Conservation (phyloP, 2,797 vertebrate genomes). For the Podarcis siculus region DNA sequence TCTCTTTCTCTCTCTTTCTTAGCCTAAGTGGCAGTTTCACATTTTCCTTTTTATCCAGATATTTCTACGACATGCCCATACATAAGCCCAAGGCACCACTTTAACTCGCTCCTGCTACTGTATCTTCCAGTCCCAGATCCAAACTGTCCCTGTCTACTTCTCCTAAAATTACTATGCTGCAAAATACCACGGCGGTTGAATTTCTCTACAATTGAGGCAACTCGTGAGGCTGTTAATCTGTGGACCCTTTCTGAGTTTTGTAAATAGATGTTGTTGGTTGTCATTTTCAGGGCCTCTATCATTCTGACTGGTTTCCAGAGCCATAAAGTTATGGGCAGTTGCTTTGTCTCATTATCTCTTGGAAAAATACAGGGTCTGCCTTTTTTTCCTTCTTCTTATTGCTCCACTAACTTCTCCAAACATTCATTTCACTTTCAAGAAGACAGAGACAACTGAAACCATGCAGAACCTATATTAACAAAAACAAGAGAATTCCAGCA, state of each 20-base stretch:
- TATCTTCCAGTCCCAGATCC: neutral
- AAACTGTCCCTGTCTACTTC: neutral
- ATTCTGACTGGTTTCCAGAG: conserved; percentile 58
- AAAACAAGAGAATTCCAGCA: conserved; percentile 64
- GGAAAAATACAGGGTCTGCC: conserved; percentile 28
- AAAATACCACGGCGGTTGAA: neutral
- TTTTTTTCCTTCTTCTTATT: conserved; percentile 15
- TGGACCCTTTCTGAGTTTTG: conserved; percentile 40
- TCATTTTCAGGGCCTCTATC: conserved; percentile 57
- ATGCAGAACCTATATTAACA: conserved; percentile 63
- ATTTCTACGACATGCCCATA: neutral
- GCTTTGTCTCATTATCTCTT: conserved; percentile 66
- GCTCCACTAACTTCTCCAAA: conserved; percentile 71
- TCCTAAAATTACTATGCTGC: neutral
- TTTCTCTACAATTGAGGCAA: neutral
- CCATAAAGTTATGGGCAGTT: conserved; percentile 60
- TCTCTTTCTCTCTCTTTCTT: neutral
- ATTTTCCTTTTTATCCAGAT: neutral
- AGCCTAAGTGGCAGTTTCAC: neutral
- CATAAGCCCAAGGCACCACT: conserved; percentile 18
- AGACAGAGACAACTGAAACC: conserved; percentile 64
- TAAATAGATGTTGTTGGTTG: conserved; percentile 48
- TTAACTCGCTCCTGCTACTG: neutral
- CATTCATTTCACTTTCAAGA: conserved; percentile 70
- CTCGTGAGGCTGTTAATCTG: conserved; percentile 13